phyloP scores from a whole-genome alignment of 2,113 vertebrate genomes.

The Aegotheles bennettii region DNA sequence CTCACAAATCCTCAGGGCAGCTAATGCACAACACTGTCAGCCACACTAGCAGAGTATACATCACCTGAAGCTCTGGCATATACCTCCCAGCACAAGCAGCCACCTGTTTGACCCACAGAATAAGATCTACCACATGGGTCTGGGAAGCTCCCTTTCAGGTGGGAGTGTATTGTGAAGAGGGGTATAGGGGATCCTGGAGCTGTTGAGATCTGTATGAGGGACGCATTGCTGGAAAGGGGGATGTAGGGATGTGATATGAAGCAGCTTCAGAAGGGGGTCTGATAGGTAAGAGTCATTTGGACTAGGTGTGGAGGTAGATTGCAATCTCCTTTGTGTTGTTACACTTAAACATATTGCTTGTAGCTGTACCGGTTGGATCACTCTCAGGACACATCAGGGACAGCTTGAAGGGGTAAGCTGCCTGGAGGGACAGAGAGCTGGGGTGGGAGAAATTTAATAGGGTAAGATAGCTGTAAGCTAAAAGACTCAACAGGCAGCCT shows the following conservation, averaged over 20 bases:
- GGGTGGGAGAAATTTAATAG: background rate
- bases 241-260: background rate
- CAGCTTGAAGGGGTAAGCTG: background rate
- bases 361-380: background rate
- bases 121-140: background rate
- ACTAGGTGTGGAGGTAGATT: background rate
- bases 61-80: background rate
- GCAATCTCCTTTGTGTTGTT: background rate
- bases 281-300: background rate
- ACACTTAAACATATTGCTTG: background rate
- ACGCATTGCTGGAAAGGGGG: rapidly evolving
- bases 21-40: background rate
- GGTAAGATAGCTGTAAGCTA: background rate
- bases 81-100: background rate
- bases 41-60: background rate
- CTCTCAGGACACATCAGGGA: background rate
- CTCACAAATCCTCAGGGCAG: background rate
- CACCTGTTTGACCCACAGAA: background rate
- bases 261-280: background rate
- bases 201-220: background rate
- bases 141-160: background rate
- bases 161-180: background rate
- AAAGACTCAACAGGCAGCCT: background rate
- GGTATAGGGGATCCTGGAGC: background rate
- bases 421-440: background rate